Evolutionary conservation across 2,797 vertebrate genomes (phyloP).

Genomic region (Fistularia tabacaria): DNA sequence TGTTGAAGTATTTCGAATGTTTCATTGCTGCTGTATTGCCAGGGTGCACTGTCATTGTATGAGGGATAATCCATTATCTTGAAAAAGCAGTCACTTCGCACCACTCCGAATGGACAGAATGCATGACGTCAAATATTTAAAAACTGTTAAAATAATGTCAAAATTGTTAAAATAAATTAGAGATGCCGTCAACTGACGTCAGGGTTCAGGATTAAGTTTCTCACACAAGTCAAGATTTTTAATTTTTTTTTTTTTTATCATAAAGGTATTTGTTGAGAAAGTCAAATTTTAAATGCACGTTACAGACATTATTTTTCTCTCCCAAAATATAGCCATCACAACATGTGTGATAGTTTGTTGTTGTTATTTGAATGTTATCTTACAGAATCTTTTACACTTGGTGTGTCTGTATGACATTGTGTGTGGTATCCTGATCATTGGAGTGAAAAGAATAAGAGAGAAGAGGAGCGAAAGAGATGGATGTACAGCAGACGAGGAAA

Average conservation of each 20-base stretch:
- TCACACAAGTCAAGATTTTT: conserved; percentile 58
- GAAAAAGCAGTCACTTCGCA: too few species aligned
- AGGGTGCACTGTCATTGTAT: conserved; percentile 15
- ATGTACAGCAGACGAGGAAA: conserved; percentile 7
- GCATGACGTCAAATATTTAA: too few species aligned
- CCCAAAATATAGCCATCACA: conserved; percentile 71
- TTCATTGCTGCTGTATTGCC: conserved; percentile 31
- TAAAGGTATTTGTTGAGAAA: conserved; percentile 65
- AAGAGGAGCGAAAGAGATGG: conserved; percentile 10
- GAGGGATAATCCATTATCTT: conserved; percentile 15
- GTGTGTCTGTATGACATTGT: conserved; percentile 59
- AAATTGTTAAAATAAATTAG: conserved; percentile 43
- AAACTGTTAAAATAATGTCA: too few species aligned
- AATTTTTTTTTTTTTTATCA: conserved; percentile 54
- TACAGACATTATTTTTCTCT: conserved; percentile 53
- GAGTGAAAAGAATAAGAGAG: conserved; percentile 29
- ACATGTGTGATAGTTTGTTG: conserved; percentile 30
- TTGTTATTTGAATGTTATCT: conserved; percentile 38
- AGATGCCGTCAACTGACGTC: conserved; percentile 23
- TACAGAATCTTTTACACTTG: conserved; percentile 66
- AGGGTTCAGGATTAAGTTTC: conserved; percentile 66
- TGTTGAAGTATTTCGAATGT: conserved; percentile 28
- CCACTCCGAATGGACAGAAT: too few species aligned
- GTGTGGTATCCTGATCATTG: conserved; percentile 62
- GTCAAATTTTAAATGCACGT: conserved; percentile 63